These are phyloP conservation scores for Melanophora roralis DNA, from an alignment of 2,888 invertebrate genomes.

Conservation along the genomic window DNA sequence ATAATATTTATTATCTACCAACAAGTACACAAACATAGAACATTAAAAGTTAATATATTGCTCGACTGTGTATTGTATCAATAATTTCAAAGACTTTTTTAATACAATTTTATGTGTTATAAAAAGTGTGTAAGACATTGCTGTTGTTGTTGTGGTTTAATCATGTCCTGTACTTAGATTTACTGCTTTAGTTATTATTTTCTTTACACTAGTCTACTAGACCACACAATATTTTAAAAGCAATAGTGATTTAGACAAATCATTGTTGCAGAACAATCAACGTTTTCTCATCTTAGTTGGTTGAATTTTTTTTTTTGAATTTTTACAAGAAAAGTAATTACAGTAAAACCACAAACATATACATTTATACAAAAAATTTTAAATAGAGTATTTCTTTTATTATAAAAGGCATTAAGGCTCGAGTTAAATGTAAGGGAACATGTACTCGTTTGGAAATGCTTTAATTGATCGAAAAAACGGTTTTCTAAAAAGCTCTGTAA, in stretches of 20 bases:
- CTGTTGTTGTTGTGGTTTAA: not conserved
- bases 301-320: not conserved
- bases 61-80: not conserved
- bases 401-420: too few species aligned
- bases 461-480: too few species aligned
- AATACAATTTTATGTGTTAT: not conserved
- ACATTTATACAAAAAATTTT: not conserved
- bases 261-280: constrained; percentile 31
- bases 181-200: not conserved
- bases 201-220: not conserved
- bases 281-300: not conserved
- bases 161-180: not conserved
- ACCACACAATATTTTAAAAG: not conserved
- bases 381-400: too few species aligned
- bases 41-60: not conserved
- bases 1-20: not conserved
- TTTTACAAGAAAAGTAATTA: not conserved
- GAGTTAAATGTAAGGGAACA: too few species aligned
- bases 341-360: not conserved
- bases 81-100: not conserved
- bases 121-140: not conserved
- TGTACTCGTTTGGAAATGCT: too few species aligned
- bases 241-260: constrained; percentile 37
- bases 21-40: not conserved
- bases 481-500: too few species aligned